Evolutionary conservation across 2,113 vertebrate genomes (phyloP), one percentile per base, ranked within the genome.

Genomic region (Channa argus): DNA sequence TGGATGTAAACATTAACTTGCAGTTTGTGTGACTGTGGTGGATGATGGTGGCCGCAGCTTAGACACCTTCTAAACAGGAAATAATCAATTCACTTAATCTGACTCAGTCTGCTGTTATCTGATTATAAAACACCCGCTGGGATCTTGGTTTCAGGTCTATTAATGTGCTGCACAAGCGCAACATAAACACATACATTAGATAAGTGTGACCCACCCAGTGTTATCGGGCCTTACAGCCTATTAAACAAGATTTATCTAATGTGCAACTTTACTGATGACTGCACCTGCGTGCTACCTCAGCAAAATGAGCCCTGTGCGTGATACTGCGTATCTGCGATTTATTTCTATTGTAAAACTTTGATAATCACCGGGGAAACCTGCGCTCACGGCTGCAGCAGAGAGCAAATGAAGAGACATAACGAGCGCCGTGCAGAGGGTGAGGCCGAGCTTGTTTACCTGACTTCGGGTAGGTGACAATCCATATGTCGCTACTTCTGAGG

Each of bases 381-480:
- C 65, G 65, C 50, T 24, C 24, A 14, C 36, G n/a, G 37, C 62
- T 45, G 77, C 73, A 60, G 49, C 56, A 56, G 12, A 44, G 39
- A 56, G 59, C 49, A 9, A 43, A 11, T 13, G 36, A 11, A 39
- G 0, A 39, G 2, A 47, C 7, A 13, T 34, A 14, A 45, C 39
- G 44, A 4, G 43, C 49, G 0, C 5, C 37, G 41, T 5, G n/a
- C 56, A 15, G 41, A 12, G 12, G 5, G 55, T 56, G 81, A 53
- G 49, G 71, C 72, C 46, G 54, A 39, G 12, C 37, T 59, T 37
- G 62, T 52, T 88, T 94, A 98, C 97, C 97, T 94, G 97, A 99
- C 89, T 99, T 99, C 11, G 97, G 97, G 79, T 98, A 98, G 60
- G 97, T 98, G 82, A 99, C 96, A 11, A 98, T 98, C 97, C 97